A percentile compares a stretch with the other conserved stretches of the same genome.
Evolutionary conservation across 2,113 vertebrate species (phyloP).

Genomic region (Symphodus melops): DNA sequence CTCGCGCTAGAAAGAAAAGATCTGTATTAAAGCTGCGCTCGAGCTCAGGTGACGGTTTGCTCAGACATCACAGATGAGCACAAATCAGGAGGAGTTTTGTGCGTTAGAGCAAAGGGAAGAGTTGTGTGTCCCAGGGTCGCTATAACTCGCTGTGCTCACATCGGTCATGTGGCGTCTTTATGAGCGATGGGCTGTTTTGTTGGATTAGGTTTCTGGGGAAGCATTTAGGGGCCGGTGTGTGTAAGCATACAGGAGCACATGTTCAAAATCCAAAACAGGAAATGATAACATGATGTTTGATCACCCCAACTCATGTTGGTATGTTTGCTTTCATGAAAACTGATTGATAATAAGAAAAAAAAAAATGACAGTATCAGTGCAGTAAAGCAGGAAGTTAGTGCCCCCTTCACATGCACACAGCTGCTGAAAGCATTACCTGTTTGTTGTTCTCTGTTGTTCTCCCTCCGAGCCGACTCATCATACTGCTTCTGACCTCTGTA

Average conservation of each 20-base stretch:
- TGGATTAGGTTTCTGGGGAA: slow-evolving; percentile 75
- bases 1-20: slow-evolving; percentile 46
- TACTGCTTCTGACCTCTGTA: slow-evolving; percentile 22
- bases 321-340: not conserved
- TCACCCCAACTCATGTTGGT: not conserved
- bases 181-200: slow-evolving; percentile 73
- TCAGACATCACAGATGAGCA: slow-evolving; percentile 54
- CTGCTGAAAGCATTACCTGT: slow-evolving; percentile 76
- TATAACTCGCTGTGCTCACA: slow-evolving; percentile 72
- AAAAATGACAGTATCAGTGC: not conserved
- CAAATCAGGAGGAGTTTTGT: slow-evolving; percentile 57
- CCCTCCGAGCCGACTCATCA: slow-evolving; percentile 64
- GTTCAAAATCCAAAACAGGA: not conserved
- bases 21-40: slow-evolving; percentile 19
- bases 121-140: slow-evolving; percentile 78
- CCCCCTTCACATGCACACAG: slow-evolving; percentile 48
- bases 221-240: slow-evolving; percentile 38
- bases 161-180: slow-evolving; percentile 77
- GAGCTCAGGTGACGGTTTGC: slow-evolving; percentile 36
- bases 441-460: slow-evolving; percentile 53
- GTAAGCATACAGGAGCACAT: not conserved
- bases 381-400: slow-evolving; percentile 40
- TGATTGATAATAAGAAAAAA: not conserved
- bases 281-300: not conserved
- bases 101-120: slow-evolving; percentile 55